phyloP scores from a whole-genome alignment of 2,113 vertebrate species.

The Sapayoa aenigma region DNA sequence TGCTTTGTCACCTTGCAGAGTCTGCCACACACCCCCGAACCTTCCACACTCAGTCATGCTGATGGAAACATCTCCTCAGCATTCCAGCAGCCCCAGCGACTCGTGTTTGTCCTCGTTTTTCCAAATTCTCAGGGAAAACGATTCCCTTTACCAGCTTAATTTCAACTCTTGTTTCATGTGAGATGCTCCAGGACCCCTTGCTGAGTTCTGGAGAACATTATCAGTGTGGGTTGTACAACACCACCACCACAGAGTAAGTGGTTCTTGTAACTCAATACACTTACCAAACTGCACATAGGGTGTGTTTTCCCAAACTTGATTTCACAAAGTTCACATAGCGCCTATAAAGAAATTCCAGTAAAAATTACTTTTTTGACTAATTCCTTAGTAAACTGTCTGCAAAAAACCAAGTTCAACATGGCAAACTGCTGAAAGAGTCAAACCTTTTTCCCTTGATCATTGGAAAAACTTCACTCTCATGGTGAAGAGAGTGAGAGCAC shows the following conservation, averaged over 20 bases:
- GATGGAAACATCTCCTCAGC: not conserved
- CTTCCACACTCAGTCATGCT: not conserved
- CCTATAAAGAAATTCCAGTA: constrained; percentile 74
- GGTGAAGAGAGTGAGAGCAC: not conserved
- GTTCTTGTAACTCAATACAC: constrained; percentile 23
- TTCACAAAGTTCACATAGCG: constrained; percentile 96
- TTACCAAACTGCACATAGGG: constrained; percentile 94
- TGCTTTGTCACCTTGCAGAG: not conserved
- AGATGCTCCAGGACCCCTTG: not conserved
- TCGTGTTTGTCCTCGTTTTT: not conserved
- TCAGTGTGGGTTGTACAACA: fast-evolving
- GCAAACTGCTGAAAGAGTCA: not conserved
- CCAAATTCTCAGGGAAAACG: not conserved
- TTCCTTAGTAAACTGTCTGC: not conserved
- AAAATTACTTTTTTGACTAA: not conserved
- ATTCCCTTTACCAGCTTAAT: not conserved
- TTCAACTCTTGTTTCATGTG: not conserved
- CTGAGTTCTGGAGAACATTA: not conserved
- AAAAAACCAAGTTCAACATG: not conserved
- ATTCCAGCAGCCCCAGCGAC: not conserved
- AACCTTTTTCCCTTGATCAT: not conserved
- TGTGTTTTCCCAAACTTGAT: constrained; percentile 98
- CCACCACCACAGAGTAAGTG: not conserved
- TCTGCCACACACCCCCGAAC: not conserved
- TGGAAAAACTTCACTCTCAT: not conserved